phyloP scores from a whole-genome alignment of 2,113 vertebrate species.

The Trachemys scripta region DNA sequence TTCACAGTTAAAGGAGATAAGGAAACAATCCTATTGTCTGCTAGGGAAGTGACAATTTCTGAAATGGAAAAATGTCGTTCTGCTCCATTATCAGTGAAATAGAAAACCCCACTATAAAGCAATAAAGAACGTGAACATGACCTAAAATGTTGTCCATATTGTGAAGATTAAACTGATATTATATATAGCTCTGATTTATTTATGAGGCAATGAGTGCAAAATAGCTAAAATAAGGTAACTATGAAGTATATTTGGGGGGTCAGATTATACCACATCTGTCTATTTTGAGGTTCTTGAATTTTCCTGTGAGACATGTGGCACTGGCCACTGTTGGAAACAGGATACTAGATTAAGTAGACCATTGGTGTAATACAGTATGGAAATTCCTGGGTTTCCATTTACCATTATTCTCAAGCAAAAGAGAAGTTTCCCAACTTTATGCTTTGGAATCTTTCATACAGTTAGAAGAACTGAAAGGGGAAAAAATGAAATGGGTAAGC shows the following conservation, averaged over 20 bases:
- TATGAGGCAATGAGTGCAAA: not conserved
- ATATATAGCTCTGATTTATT: not conserved
- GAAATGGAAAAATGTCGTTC: constrained; percentile 41
- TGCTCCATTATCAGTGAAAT: constrained; percentile 33
- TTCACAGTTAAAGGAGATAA: constrained; percentile 49
- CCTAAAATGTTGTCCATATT: not conserved
- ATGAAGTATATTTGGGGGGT: not conserved
- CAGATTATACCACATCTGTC: not conserved
- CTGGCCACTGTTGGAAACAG: not conserved
- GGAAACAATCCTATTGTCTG: constrained; percentile 30
- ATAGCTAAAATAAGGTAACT: not conserved
- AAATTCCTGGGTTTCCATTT: not conserved
- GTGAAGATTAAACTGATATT: not conserved
- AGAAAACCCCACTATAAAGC: constrained; percentile 31
- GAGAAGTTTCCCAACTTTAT: rapidly evolving
- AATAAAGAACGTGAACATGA: not conserved
- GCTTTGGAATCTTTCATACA: not conserved
- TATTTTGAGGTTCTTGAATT: not conserved
- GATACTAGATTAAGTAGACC: not conserved
- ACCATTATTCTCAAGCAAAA: not conserved
- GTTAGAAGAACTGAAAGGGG: not conserved
- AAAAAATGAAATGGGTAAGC: not conserved
- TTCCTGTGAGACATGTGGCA: rapidly evolving
- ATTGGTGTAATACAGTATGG: not conserved
- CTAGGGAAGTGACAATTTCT: constrained; percentile 41